Evolutionary conservation across 1,140 invertebrate species (phyloP), one percentile per base, ranked within the genome.

Genomic region (Spodoptera litura): DNA sequence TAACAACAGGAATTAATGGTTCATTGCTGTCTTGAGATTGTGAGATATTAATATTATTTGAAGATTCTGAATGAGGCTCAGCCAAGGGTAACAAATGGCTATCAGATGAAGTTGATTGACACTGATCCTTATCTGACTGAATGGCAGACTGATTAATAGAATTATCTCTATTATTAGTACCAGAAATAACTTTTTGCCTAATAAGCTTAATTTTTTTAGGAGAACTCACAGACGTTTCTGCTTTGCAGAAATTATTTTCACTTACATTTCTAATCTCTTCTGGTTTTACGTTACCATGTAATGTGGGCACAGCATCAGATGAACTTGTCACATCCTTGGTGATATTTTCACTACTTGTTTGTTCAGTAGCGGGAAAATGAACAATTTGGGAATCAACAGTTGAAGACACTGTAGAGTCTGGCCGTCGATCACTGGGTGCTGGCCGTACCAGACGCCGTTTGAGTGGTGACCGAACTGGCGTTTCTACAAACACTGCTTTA

Each of bases 261-360:
- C 88, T 92, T 88, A 93, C 80, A 89, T 87, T 91, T 87, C 87
- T 93, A 91, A 88, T 92, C 85, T 92, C 91, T 89, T 91, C 86
- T 81, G 87, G 84, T 81, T 91, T 92, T 82, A 85, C 83, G 88
- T 89, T 91, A 90, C 85, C 88, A 86, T 90, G 85, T 85, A 90
- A 80, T 86, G 79, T 78, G 78, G 88, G 82, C 78, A 93, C 88
- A 84, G 90, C 90, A 87, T 94, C 93, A 61, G 93, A 94, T 53
- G 93, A 94, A 85, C 93, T 94, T 78, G 93, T 93, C 38, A 94
- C 93, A 91, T 93, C 91, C 83, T 94, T 94, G 76, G 88, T 80
- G 66, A 91, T 75, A 86, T 83, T 85, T 70, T 94, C 91, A 89
- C 82, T 83, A 61, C 83, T 88, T 80, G 73, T 80, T 78, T 85